Base-by-base conservation (phyloP, 2,888 invertebrate genomes). In the Petrolisthes cinctipes region DNA sequence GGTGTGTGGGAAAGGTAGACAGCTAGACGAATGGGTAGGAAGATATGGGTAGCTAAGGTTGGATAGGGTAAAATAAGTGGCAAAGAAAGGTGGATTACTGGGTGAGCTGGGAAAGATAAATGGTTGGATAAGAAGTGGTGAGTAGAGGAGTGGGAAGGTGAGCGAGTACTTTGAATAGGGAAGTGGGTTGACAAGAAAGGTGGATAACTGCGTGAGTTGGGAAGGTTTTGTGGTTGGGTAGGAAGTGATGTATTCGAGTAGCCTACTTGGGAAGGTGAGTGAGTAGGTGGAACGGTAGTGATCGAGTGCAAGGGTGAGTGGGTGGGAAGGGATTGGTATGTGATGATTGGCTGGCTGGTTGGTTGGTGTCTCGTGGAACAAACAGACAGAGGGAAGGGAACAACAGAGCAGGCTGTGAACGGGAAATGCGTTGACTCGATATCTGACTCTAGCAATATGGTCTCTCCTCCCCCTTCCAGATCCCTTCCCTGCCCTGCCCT, bases 61-160 rank as follows among this genome's bases (percentile, higher is more conserved):
- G 37, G 37, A 37, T 37, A 37, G 37, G 37, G 37, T 37, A 37
- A 37, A 37, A 37, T 37, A 37, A 37, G 2, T 37, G 37, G 37
- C 37, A 37, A 37, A 37, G 37, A 37, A 14, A 66, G 11, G 17
- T 14, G 17, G 66, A 66, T 17, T 1, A 17, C 11, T 17, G 14
- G 66, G 17, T 11, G 11, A 66, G 78, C 54, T n/a, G 56, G 53
- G 23, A 53, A 53, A 54, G 78, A 54, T 78, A 78, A 78, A 78
- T 53, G 56, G 78, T 54, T 54, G 76, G 76, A 11, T 53, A 51
- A 53, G 76, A 76, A 17, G 76, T 14, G 76, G 17, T 53, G 23
- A 37, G 37, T 76, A 53, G 76, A 76, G 76, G 76, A 20, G 20
- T 68, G 68, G 68, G n/a, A n/a, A 17, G n/a, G 73, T 73, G 76